Percentiles rank a stretch among this genome's conserved stretches.
Conservation (phyloP, 2,888 invertebrate species). For the Sesia bembeciformis region DNA sequence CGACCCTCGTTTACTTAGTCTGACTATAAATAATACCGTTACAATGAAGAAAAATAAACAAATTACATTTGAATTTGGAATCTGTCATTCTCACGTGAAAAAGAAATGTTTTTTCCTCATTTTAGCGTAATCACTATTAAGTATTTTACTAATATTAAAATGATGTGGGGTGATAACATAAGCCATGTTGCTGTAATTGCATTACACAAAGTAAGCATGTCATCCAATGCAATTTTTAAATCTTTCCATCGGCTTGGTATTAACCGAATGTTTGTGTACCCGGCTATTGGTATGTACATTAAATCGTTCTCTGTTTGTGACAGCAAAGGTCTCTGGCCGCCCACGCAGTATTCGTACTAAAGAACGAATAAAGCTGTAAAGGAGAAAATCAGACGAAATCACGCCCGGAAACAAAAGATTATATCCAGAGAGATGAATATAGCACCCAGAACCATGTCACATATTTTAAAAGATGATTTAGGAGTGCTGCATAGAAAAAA, state of each 20-base stretch:
- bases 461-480: not conserved
- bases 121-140: too few relatives aligned
- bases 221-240: not conserved
- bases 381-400: not conserved
- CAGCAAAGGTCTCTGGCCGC: not conserved
- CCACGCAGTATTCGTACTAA: not conserved
- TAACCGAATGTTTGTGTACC: not conserved
- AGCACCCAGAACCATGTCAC: not conserved
- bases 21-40: too few relatives aligned
- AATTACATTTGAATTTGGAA: too few relatives aligned
- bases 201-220: too few relatives aligned
- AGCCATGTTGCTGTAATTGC: too few relatives aligned
- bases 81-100: too few relatives aligned
- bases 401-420: not conserved
- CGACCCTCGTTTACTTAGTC: too few relatives aligned
- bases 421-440: not conserved
- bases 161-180: too few relatives aligned
- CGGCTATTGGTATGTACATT: not conserved
- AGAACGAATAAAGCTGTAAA: not conserved
- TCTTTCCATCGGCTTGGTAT: not conserved
- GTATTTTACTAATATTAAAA: too few relatives aligned
- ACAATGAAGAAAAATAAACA: too few relatives aligned
- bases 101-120: too few relatives aligned
- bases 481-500: not conserved
- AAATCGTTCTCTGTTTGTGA: not conserved